Evolutionary conservation across 2,888 invertebrate genomes (phyloP), one percentile per base, ranked within the genome.

Genomic region (Amorpha juglandis): DNA sequence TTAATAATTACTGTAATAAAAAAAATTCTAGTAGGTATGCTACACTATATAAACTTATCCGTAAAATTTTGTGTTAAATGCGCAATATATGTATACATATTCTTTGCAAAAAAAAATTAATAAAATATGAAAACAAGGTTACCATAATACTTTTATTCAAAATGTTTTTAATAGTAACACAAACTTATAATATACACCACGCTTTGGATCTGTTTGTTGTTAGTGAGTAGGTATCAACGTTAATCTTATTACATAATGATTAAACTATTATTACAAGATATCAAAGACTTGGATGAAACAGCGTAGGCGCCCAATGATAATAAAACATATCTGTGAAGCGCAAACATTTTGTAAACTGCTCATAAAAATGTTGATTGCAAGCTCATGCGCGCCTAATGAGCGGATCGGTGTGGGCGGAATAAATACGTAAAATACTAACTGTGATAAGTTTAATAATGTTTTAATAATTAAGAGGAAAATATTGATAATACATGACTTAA

Each of bases 301-400:
- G 27, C 33, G 33, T 6, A 14, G 14, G 16, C n/a, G 38, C 6
- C 16, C 2, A 38, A 58, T 38, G 55, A 38, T 58, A 58, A 58
- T 58, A 38, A 58, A 58, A 58, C 9, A 35, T 16, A 16, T 38
- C 14, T 19, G 14, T 33, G 6, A 27, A 9, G n/a, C 38, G 38
- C 55, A 11, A 35, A 38, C 55, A 7, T 35, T n/a, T 19, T 38
- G 52, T 53, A 16, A 19, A 14, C 19, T 14, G 52, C 55, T 58
- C 55, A 12, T 58, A 58, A 58, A 58, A 38, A 38, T 58, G 38
- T 58, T 58, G 16, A n/a, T n/a, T n/a, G n/a, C n/a, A n/a, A n/a
- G n/a, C n/a, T n/a, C 19, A 38, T 12, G 16, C 19, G 1, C 1
- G 55, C 55, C 16, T 38, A 58, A 42, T 58, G 35, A 42, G 16